Evolutionary conservation across 2,113 vertebrate genomes (phyloP).

Genomic region (Chiloscyllium plagiosum): DNA sequence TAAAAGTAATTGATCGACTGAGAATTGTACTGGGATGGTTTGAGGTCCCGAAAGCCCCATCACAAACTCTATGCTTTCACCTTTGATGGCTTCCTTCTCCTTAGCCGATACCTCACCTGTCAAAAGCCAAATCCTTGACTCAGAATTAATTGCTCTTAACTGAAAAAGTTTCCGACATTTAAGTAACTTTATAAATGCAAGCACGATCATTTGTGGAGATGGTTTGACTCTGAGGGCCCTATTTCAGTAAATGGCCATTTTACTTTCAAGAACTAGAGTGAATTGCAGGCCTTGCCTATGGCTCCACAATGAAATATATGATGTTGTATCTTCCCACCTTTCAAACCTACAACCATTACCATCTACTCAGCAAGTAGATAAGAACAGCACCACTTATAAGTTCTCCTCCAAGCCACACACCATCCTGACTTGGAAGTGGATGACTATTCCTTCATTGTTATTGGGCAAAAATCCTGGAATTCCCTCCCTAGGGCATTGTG

Average conservation of each 20-base stretch:
- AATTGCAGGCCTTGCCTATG: background rate
- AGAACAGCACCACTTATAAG: too few relatives aligned
- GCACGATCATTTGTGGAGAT: background rate
- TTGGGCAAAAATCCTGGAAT: too few relatives aligned
- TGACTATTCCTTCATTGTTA: too few relatives aligned
- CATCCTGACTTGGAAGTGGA: too few relatives aligned
- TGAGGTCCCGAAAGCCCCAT: background rate
- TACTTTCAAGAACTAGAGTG: background rate
- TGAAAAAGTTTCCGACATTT: background rate
- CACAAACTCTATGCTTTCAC: background rate
- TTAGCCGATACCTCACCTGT: background rate
- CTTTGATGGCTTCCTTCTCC: background rate
- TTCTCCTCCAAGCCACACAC: too few relatives aligned
- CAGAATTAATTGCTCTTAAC: background rate
- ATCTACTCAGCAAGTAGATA: too few relatives aligned
- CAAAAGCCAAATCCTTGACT: background rate
- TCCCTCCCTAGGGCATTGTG: too few relatives aligned
- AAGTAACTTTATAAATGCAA: background rate
- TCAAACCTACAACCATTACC: too few relatives aligned
- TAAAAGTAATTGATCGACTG: background rate
- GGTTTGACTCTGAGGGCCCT: background rate
- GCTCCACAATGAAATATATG: background rate
- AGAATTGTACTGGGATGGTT: background rate
- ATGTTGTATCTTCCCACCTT: background rate
- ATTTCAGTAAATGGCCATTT: background rate